Base-by-base conservation (phyloP, 2,113 vertebrate species). In the Natator depressus region DNA sequence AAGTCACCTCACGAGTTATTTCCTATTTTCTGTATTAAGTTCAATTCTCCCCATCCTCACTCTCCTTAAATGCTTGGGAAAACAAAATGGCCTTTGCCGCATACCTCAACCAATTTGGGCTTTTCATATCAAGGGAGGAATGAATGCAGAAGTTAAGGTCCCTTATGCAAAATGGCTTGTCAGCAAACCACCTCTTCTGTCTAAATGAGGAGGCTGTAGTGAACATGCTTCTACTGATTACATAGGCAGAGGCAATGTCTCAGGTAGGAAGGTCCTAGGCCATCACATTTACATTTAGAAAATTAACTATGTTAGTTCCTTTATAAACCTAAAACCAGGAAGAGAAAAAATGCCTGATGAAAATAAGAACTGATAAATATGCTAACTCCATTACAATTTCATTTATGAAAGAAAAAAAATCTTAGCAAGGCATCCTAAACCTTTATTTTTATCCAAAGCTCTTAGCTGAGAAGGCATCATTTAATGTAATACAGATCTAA, bases 11-110 rank as follows among this genome's bases (percentile, higher is more conserved):
- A 72, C 1, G 50, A 79, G 80, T 17, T 16, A 55, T 55, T 65
- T 65, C 81, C n/a, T 5, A 2, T 82, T 91, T 89, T 79, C 90
- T 88, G 82, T 90, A 90, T 55, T 55, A 55, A 72, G 78, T 4
- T 47, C 19, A 16, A 6, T 29, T 72, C 27, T 78, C 6, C 42
- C 12, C 46, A 46, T 16, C 42, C 42, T 47, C 46, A 14, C 75
- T 51, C 81, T 8, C 94, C 85, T 88, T 47, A 87, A 85, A 93
- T 78, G 46, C 12, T 13, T 27, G 3, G 7, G 7, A 16, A 78
- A 72, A 72, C 65, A 72, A 72, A 0, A 76, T 1, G 42, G 42
- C 47, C 62, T 25, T 19, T 0, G 0, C 5, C 62, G 35, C 6
- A 47, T 72, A 87, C 17, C 19, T 49, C 75, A 1, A 1, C 38